phyloP scores from a whole-genome alignment of 2,113 vertebrate genomes.

The Peromyscus leucopus region DNA sequence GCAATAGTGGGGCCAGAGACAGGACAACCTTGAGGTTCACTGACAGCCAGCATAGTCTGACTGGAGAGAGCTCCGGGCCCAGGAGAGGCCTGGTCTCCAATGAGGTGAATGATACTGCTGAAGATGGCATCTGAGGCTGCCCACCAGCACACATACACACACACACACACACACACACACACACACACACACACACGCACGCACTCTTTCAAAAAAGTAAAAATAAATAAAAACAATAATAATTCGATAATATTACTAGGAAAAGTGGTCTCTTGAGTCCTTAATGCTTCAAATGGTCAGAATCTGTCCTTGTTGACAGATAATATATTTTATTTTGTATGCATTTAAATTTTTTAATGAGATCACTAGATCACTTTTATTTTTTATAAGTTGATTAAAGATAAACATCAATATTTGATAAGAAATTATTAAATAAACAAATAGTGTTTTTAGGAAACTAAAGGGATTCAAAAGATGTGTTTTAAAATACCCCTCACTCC shows the following conservation, averaged over 20 bases:
- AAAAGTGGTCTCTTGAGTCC: not conserved
- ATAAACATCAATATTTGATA: not conserved
- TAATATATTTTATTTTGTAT: too few relatives aligned
- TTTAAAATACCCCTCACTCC: not conserved
- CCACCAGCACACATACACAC: not conserved
- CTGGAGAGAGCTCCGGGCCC: not conserved
- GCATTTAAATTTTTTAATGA: not conserved
- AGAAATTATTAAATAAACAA: not conserved
- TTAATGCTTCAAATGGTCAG: not conserved
- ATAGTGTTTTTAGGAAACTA: not conserved
- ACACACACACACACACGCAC: not conserved
- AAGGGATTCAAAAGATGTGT: not conserved
- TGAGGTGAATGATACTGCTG: not conserved
- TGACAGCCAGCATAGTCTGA: too few relatives aligned
- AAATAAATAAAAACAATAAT: not conserved
- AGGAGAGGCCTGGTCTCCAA: not conserved
- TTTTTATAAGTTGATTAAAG: not conserved
- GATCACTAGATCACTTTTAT: not conserved
- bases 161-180: not conserved
- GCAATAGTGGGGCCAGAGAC: not conserved
- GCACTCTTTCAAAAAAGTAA: not conserved
- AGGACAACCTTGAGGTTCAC: too few relatives aligned
- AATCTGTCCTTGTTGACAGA: not conserved
- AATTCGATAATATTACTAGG: not conserved
- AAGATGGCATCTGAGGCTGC: not conserved